Evolutionary conservation across 2,113 vertebrate genomes (phyloP), one percentile per base, ranked within the genome.

Genomic region (Pantherophis guttatus): DNA sequence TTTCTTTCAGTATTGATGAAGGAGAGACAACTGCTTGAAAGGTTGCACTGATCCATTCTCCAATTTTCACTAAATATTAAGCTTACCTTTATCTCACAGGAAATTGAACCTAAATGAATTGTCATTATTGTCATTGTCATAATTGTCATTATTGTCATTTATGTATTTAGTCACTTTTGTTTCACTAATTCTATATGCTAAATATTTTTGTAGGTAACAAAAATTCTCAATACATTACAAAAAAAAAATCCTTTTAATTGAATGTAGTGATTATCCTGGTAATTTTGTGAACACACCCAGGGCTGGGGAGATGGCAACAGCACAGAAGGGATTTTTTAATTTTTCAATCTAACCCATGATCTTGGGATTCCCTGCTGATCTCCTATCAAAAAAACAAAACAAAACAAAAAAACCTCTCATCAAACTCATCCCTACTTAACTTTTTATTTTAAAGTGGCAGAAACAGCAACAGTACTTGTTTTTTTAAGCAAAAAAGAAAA

Each of bases 61-160:
- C 94, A 93, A 94, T 0, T 87, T 88, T 93, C 95, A 94, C 91
- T 95, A 93, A 89, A 94, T 94, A 95, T 92, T 93, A 86, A 90
- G 90, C 86, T 70, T 94, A 6, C 48, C 8, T 94, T 96, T 29
- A 7, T 94, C 54, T 19, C 65, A 58, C 90, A 54, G 53, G 33
- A 88, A 62, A 52, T 39, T 87, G 48, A 94, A 89, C 11, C 89
- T 95, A 48, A 3, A 24, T 11, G 55, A 89, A 89, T 7, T 21
- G 53, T 59, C 5, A 59, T 24, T 24, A 59, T 54, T 13, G 53
- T 54, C 53, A 54, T 54, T 54, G 53, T 19, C 58, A 59, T 59
- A 8, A 59, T 54, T 13, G 53, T 15, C 12, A 54, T 24, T 8
- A 59, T 54, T 13, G 53, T 15, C 54, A 54, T 59, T 59, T 59